phyloP scores from a whole-genome alignment of 2,113 vertebrate genomes.

The Boulengeromyrus knoepffleri region DNA sequence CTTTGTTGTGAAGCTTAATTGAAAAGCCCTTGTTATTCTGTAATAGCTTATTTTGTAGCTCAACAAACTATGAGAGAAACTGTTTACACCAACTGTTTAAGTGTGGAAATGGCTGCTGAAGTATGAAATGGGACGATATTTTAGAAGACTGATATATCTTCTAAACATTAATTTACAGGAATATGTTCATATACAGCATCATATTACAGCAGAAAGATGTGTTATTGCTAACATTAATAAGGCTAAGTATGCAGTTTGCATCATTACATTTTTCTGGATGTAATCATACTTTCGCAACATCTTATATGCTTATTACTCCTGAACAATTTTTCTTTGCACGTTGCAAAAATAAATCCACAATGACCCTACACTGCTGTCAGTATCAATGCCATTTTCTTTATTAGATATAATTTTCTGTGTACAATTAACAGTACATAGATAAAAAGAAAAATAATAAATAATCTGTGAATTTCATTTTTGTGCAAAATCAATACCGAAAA shows the following conservation, averaged over 20 bases:
- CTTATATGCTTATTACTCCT: not conserved
- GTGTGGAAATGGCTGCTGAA: not conserved
- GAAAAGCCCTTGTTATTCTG: not conserved
- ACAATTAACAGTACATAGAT: constrained; percentile 13
- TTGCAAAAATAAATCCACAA: not conserved
- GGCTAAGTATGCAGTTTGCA: not conserved
- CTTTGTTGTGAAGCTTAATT: not conserved
- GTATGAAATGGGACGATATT: not conserved
- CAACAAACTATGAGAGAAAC: not conserved
- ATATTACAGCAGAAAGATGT: not conserved
- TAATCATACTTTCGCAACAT: not conserved
- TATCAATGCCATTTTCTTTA: constrained; percentile 2
- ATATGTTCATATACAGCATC: not conserved
- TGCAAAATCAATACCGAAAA: constrained; percentile 18
- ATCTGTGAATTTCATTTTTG: not conserved
- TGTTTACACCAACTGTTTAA: not conserved
- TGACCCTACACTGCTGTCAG: not conserved
- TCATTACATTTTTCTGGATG: not conserved
- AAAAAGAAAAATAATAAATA: constrained; percentile 1
- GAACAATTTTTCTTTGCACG: not conserved
- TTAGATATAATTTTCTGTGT: constrained; percentile 13
- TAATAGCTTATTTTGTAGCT: not conserved
- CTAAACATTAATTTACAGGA: not conserved
- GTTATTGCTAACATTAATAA: not conserved
- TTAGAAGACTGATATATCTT: not conserved